Evolutionary conservation across 2,888 invertebrate genomes (phyloP), one percentile per base, ranked within the genome.

Genomic region (Sicus ferrugineus): DNA sequence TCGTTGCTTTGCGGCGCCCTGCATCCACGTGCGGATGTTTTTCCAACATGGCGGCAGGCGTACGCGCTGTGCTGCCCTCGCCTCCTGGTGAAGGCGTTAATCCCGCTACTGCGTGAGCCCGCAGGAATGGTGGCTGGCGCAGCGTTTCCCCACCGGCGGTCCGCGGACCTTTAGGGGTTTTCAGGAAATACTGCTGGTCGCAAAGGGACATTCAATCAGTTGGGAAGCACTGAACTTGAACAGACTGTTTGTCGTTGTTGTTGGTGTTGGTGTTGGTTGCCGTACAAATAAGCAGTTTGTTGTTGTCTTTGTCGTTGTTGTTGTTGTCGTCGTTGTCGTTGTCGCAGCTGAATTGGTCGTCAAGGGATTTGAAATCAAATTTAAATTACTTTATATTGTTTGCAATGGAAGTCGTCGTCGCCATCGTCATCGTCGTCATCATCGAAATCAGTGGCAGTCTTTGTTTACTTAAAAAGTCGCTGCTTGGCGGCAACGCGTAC

Each of bases 341-440:
- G 52, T 52, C 64, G 31, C 50, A 52, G 52, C 48, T 64, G 64
- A 64, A 64, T n/a, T 52, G 64, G 63, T 66, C 58, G 42, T 58
- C 58, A 56, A 66, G 56, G 56, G 58, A 58, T 28, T 66, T 30
- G 66, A 64, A 66, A 66, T 66, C 42, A 56, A 66, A 66, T 66
- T 66, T 56, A 58, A 66, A 50, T 50, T 50, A 21, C 50, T 46
- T 46, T 46, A 46, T 46, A 46, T 16, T 46, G 46, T n/a, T 50
- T 50, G 19, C 23, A 23, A 9, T 50, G 50, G 21, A 4, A 50
- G 1, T 56, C n/a, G n/a, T n/a, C 5, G 19, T 14, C 6, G n/a
- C 14, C 48, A 19, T 48, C 5, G 6, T n/a, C 48, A 19, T 48
- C 19, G 48, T 56, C 28, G 56, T 56, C 23, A 56, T 26, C 23